phyloP scores from a whole-genome alignment of 2,797 vertebrate genomes.

The Acomys russatus region DNA sequence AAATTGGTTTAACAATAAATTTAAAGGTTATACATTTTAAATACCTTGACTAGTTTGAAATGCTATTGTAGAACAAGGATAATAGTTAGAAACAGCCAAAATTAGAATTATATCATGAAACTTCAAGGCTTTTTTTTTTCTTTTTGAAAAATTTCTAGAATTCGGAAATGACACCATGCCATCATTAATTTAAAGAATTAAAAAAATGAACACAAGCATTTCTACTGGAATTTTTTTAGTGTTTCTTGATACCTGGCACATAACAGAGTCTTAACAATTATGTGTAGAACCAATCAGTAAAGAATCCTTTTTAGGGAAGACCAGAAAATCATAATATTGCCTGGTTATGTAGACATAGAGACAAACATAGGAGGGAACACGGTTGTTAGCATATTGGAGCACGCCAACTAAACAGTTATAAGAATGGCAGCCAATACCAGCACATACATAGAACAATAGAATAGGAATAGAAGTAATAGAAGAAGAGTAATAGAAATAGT shows the following conservation, averaged over 20 bases:
- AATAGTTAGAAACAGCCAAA: not conserved
- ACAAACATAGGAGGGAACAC: not conserved
- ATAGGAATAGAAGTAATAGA: no score
- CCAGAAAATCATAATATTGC: not conserved
- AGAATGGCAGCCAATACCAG: not conserved
- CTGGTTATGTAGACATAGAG: slow-evolving; percentile 13
- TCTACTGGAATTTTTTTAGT: not conserved
- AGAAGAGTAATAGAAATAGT: not conserved
- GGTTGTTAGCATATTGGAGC: not conserved
- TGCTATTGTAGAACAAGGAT: not conserved
- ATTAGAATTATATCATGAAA: not conserved
- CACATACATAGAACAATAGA: not conserved
- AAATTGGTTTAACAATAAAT: slow-evolving; percentile 51
- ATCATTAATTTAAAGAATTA: not conserved
- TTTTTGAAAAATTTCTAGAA: not conserved
- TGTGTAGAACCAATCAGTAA: slow-evolving; percentile 40
- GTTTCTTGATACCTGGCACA: not conserved
- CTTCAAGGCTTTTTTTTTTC: not conserved
- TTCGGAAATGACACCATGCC: not conserved
- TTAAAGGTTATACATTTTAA: slow-evolving; percentile 43
- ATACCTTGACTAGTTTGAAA: not conserved
- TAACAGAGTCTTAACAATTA: not conserved
- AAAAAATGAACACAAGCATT: not conserved
- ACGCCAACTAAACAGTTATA: not conserved
- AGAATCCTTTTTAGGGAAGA: slow-evolving; percentile 28